A percentile compares a stretch with the other conserved stretches of the same genome.
Conservation (phyloP, 35 echinoderm and acorn worm species). For the Lytechinus pictus region DNA sequence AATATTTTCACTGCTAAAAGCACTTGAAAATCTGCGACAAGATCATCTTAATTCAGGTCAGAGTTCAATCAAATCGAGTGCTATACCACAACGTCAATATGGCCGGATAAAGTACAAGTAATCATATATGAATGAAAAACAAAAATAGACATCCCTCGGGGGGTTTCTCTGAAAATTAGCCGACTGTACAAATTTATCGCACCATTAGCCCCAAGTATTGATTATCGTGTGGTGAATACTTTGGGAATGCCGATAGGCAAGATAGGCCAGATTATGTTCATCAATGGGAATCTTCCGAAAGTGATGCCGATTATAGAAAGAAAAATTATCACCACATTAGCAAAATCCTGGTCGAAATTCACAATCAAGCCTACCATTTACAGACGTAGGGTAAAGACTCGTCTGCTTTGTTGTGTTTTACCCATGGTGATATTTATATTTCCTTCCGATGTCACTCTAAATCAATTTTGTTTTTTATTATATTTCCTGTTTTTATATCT, state of each 20-base stretch:
- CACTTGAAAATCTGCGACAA: too few relatives aligned
- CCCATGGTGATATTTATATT: too few relatives aligned
- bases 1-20: too few relatives aligned
- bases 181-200: neutral
- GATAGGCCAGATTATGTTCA: neutral
- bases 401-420: too few relatives aligned
- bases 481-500: too few relatives aligned
- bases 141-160: neutral
- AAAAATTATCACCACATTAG: too few relatives aligned
- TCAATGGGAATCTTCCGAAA: neutral
- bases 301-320: neutral
- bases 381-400: too few relatives aligned
- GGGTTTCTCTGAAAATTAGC: neutral
- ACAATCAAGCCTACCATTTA: too few relatives aligned
- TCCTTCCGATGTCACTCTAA: too few relatives aligned
- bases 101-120: neutral
- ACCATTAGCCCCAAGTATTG: neutral
- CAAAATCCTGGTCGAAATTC: too few relatives aligned
- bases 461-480: too few relatives aligned
- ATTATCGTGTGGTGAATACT: neutral
- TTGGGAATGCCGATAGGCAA: neutral
- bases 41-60: neutral
- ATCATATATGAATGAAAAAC: neutral
- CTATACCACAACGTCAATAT: neutral
- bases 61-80: neutral